These are phyloP conservation scores for Steinernema scapterisci DNA, from an alignment of 2,888 invertebrate species.

Conservation along the genomic window DNA sequence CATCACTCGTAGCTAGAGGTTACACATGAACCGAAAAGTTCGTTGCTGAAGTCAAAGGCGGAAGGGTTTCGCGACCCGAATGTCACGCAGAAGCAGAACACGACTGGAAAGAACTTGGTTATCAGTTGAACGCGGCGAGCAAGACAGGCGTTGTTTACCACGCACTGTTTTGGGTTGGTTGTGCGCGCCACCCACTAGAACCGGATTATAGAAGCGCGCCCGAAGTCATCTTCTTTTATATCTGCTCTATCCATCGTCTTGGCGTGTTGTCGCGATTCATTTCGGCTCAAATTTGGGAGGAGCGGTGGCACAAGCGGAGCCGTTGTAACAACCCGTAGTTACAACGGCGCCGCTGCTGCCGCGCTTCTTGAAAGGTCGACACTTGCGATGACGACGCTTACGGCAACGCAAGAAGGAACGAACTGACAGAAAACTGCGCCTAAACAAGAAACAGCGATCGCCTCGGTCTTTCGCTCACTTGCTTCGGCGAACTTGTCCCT, in stretches of 20 bases:
- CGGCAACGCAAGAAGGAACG: too few species aligned
- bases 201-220: conserved; percentile 6
- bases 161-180: conserved; percentile 26
- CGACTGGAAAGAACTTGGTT: neutral
- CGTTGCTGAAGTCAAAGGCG: too few species aligned
- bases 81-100: neutral
- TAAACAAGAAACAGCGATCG: too few species aligned
- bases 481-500: too few species aligned
- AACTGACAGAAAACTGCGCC: too few species aligned
- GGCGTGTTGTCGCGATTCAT: neutral
- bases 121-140: too few species aligned
- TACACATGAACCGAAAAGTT: too few species aligned
- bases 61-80: too few species aligned
- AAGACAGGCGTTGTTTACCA: conserved; percentile 11
- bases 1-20: too few species aligned
- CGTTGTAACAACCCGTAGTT: neutral
- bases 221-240: conserved; percentile 16
- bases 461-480: too few species aligned
- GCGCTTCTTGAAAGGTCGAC: conserved; percentile 1
- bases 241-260: neutral
- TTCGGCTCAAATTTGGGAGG: too few species aligned
- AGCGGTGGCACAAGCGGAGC: too few species aligned
- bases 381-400: neutral
- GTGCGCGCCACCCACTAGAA: neutral
- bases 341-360: neutral